phyloP scores from a whole-genome alignment of 2,113 vertebrate species.

The Pleuronectes platessa region DNA sequence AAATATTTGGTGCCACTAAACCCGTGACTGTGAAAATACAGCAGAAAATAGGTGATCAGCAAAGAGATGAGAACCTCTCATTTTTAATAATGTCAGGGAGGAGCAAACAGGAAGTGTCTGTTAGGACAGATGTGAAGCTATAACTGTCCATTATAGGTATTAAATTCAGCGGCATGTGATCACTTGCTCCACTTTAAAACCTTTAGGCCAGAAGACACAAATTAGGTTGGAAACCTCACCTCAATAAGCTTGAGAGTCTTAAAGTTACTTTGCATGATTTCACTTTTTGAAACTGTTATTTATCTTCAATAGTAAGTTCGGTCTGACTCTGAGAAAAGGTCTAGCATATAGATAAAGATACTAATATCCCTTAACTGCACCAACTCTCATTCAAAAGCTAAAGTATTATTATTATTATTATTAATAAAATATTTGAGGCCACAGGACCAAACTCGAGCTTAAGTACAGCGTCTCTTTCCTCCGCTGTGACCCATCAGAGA shows the following conservation, averaged over 20 bases:
- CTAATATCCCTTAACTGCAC: neutral
- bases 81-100: slow-evolving; percentile 17
- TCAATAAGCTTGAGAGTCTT: neutral
- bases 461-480: neutral
- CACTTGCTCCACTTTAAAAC: neutral
- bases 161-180: neutral
- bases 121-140: neutral
- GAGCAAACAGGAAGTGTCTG: slow-evolving; percentile 13
- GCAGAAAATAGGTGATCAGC: neutral
- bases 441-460: too few species aligned
- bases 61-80: slow-evolving; percentile 2
- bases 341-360: neutral
- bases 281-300: too few species aligned
- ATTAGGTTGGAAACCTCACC: neutral
- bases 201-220: too few species aligned
- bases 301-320: neutral
- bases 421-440: neutral
- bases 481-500: neutral
- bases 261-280: too few species aligned
- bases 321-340: neutral
- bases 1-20: slow-evolving; percentile 14
- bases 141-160: neutral
- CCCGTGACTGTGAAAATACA: neutral
- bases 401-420: neutral
- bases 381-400: neutral